Percentiles rank a stretch among this genome's conserved stretches.
phyloP scores from a whole-genome alignment of 2,113 vertebrate species.

The Campylomormyrus tamandua region DNA sequence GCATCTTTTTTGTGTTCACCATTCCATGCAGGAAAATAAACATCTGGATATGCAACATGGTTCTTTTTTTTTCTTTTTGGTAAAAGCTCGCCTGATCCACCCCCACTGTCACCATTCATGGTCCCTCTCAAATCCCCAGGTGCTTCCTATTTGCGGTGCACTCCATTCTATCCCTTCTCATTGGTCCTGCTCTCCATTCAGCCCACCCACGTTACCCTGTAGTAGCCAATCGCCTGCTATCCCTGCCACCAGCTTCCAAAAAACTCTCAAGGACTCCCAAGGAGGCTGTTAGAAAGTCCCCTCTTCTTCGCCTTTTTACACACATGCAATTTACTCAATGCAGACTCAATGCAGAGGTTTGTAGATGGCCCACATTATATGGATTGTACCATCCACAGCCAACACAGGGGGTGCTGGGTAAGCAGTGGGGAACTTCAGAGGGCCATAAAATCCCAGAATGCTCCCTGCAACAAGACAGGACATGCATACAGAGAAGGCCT shows the following conservation, averaged over 20 bases:
- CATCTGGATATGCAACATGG: conserved; percentile 70
- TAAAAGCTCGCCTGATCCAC: conserved; percentile 42
- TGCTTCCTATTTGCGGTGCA: not conserved
- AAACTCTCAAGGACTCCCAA: not conserved
- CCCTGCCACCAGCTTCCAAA: not conserved
- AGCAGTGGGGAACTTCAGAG: not conserved
- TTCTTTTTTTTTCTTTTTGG: conserved; percentile 65
- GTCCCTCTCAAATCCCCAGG: not conserved
- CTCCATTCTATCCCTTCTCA: not conserved
- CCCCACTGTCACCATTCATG: conserved; percentile 27
- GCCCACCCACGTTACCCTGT: not conserved
- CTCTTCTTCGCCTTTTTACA: not conserved
- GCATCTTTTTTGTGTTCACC: conserved; percentile 73
- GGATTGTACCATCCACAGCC: not conserved
- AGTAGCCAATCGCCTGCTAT: not conserved
- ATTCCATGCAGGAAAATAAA: conserved; percentile 76
- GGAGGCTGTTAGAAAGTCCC: not conserved
- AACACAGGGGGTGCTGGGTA: not conserved
- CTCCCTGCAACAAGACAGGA: not conserved
- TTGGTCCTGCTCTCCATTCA: not conserved
- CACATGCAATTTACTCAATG: not conserved
- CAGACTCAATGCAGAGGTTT: not conserved
- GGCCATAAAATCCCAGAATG: not conserved
- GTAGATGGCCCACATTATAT: not conserved
- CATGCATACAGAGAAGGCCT: not conserved